phyloP scores from a whole-genome alignment of 2,113 vertebrate species.

The Gambusia affinis region DNA sequence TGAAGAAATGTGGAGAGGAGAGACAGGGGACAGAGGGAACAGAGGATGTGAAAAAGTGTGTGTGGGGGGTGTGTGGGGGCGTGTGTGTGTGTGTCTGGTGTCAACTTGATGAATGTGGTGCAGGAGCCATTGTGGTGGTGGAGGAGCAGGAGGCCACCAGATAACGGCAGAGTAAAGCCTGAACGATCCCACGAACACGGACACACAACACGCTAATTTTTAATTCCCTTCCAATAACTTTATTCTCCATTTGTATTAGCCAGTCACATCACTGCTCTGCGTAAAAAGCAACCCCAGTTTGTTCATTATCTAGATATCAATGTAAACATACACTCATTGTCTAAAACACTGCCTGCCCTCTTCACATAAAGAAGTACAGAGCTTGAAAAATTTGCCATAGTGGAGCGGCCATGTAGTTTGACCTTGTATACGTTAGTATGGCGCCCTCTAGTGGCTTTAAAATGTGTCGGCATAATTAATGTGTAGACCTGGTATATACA shows the following conservation, averaged over 20 bases:
- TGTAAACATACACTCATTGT: background rate
- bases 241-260: conserved; percentile 35
- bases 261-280: conserved; percentile 37
- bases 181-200: conserved; percentile 32
- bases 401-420: conserved; percentile 21
- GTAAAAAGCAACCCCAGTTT: background rate
- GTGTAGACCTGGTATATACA: background rate
- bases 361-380: too few species aligned
- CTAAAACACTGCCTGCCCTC: too few species aligned
- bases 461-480: background rate
- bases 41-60: conserved; percentile 20
- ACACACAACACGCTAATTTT: conserved; percentile 23
- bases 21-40: conserved; percentile 33
- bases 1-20: conserved; percentile 46
- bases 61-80: conserved; percentile 24
- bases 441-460: conserved; percentile 51
- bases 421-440: conserved; percentile 14
- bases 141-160: conserved; percentile 67
- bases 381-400: background rate
- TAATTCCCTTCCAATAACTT: conserved; percentile 45
- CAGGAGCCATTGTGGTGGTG: conserved; percentile 64
- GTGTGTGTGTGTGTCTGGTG: conserved; percentile 43
- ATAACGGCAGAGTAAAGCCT: conserved; percentile 68
- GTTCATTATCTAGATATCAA: conserved; percentile 12
- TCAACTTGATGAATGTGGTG: conserved; percentile 75